Evolutionary conservation across 35 echinoderm and acorn worm genomes (phyloP).

Genomic region (Diadema setosum): DNA sequence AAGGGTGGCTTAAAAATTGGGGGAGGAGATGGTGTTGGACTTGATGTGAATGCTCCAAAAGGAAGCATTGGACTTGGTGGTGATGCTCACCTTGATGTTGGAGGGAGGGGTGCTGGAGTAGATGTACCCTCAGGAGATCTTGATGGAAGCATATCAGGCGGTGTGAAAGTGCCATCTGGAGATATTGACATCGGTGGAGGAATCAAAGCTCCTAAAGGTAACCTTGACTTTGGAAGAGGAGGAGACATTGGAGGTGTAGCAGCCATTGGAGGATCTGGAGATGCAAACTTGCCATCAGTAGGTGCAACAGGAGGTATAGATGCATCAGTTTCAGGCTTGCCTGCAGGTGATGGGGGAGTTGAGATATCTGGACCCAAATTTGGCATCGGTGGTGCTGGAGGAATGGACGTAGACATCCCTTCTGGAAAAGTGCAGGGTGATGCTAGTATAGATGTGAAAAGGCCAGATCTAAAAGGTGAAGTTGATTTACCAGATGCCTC

Average conservation of each 20-base stretch:
- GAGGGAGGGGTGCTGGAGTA: not conserved
- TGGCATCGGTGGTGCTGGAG: not conserved
- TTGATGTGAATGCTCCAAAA: conserved; percentile 3
- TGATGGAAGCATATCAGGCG: conserved; percentile 28
- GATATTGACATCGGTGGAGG: not conserved
- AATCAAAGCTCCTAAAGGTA: not conserved
- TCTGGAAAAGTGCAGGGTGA: not conserved
- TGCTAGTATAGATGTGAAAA: conserved; percentile 14
- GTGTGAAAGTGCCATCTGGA: not conserved
- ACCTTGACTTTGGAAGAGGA: not conserved
- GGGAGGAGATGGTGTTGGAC: not conserved
- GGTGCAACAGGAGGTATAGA: not conserved
- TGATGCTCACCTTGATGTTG: not conserved
- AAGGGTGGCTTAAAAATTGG: not conserved
- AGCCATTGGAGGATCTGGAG: not conserved
- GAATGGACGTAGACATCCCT: not conserved
- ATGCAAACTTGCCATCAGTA: not conserved
- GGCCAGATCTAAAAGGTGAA: conserved; percentile 27
- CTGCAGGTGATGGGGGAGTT: not conserved
- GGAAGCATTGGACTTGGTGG: conserved; percentile 6
- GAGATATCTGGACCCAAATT: not conserved
- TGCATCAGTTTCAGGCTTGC: not conserved
- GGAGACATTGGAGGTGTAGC: conserved; percentile 14
- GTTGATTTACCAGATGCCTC: conserved; percentile 22
- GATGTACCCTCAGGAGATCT: not conserved